Evolutionary conservation across 2,888 invertebrate genomes (phyloP).

Genomic region (Hydropsyche betteni): DNA sequence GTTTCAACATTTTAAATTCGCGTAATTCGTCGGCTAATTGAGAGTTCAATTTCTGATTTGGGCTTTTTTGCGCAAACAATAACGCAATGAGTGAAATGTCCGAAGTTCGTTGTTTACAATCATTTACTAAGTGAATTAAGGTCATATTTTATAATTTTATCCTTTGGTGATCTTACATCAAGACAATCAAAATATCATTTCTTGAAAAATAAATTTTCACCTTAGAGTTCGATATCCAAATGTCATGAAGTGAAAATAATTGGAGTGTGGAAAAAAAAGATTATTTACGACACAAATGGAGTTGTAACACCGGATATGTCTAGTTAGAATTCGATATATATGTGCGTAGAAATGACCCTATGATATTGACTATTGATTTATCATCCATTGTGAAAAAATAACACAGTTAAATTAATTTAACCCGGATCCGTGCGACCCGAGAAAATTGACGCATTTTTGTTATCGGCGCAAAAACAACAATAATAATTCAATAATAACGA

Average conservation of each 20-base stretch:
- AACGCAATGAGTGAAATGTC: too few relatives aligned
- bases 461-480: conserved; percentile 8
- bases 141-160: too few relatives aligned
- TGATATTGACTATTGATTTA: background rate
- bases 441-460: background rate
- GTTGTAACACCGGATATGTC: background rate
- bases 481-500: conserved; percentile 22
- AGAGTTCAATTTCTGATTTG: background rate
- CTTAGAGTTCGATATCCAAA: too few relatives aligned
- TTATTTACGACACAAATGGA: too few relatives aligned
- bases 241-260: too few relatives aligned
- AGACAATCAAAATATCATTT: too few relatives aligned
- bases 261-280: too few relatives aligned
- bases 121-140: too few relatives aligned
- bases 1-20: conserved; percentile 21
- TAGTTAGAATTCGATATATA: background rate
- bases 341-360: background rate
- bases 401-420: background rate
- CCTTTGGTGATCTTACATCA: too few relatives aligned
- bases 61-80: too few relatives aligned
- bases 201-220: too few relatives aligned
- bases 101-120: too few relatives aligned
- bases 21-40: background rate
- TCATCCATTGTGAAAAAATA: conserved; percentile 13
- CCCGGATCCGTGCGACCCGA: conserved; percentile 11